Evolutionary conservation across 2,888 invertebrate species (phyloP).

Genomic region (Theretra japonica): DNA sequence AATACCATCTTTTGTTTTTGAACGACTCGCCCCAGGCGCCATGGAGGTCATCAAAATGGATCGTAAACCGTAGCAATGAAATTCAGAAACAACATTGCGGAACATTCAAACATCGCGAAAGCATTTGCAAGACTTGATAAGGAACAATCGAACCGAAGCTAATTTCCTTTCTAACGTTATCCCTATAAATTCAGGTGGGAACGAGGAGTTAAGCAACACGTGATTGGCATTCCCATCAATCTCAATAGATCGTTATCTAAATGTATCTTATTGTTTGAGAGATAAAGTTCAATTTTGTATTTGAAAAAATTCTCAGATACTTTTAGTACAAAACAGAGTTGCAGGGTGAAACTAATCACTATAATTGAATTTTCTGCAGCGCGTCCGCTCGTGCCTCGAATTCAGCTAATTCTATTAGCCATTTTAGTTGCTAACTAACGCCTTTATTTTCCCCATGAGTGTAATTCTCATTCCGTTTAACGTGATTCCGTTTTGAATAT

Average conservation of each 20-base stretch:
- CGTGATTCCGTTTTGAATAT: constrained; percentile 47
- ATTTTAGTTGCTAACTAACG: constrained; percentile 66
- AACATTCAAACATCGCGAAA: constrained; percentile 6
- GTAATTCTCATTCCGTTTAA: constrained; percentile 51
- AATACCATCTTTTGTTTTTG: too few relatives aligned
- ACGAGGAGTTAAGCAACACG: constrained; percentile 59
- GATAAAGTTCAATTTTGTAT: constrained; percentile 48
- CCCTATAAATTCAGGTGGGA: constrained; percentile 57
- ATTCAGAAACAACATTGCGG: constrained; percentile 6
- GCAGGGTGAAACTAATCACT: constrained; percentile 77
- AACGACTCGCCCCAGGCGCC: not conserved
- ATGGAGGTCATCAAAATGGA: not conserved
- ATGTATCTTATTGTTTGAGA: constrained; percentile 35
- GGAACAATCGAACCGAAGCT: constrained; percentile 44
- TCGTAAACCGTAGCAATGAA: not conserved
- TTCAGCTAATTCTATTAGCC: constrained; percentile 71
- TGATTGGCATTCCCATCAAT: constrained; percentile 59
- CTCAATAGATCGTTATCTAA: constrained; percentile 33
- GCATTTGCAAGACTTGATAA: constrained; percentile 33
- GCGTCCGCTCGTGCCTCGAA: constrained; percentile 69
- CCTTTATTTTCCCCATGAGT: constrained; percentile 63
- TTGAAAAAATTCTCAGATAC: constrained; percentile 48
- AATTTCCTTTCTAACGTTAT: constrained; percentile 54
- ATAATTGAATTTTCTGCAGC: constrained; percentile 77
- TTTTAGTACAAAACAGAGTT: constrained; percentile 64